phyloP scores from a whole-genome alignment of 2,888 invertebrate genomes.

The Boloria euphrosyne region DNA sequence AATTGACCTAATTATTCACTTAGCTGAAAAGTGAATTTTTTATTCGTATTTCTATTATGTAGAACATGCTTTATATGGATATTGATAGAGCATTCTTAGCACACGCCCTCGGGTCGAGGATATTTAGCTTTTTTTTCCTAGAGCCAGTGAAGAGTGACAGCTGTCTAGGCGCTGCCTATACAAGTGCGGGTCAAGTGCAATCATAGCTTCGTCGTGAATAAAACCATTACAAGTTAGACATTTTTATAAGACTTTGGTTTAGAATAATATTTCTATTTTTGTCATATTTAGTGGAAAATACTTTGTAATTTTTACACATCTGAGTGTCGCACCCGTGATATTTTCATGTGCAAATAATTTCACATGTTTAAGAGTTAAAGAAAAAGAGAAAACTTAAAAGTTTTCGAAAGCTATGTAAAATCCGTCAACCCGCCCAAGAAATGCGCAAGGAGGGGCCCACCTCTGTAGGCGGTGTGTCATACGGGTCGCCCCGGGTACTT shows the following conservation, averaged over 20 bases:
- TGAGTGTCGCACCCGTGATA: too few relatives aligned
- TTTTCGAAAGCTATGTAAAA: too few relatives aligned
- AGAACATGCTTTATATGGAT: background rate
- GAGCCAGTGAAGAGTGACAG: background rate
- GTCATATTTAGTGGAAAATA: background rate
- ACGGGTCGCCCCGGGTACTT: too few relatives aligned
- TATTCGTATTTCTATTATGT: background rate
- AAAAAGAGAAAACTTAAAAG: too few relatives aligned
- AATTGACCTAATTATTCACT: too few relatives aligned
- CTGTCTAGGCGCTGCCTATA: background rate
- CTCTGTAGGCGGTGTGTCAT: too few relatives aligned
- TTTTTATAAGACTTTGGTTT: background rate
- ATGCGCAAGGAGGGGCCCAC: too few relatives aligned
- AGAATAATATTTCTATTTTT: background rate
- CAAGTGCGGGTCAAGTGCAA: constrained; percentile 10
- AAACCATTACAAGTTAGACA: background rate
- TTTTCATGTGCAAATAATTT: too few relatives aligned
- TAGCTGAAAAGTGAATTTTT: too few relatives aligned
- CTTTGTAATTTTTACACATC: too few relatives aligned
- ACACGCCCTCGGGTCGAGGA: background rate
- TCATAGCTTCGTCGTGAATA: background rate
- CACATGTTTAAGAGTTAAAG: too few relatives aligned
- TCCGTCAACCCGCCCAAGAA: too few relatives aligned
- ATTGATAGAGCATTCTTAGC: constrained; percentile 7
- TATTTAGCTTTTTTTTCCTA: background rate